Conservation (phyloP, 1,140 invertebrate genomes). For the Zaprionus capensis region DNA sequence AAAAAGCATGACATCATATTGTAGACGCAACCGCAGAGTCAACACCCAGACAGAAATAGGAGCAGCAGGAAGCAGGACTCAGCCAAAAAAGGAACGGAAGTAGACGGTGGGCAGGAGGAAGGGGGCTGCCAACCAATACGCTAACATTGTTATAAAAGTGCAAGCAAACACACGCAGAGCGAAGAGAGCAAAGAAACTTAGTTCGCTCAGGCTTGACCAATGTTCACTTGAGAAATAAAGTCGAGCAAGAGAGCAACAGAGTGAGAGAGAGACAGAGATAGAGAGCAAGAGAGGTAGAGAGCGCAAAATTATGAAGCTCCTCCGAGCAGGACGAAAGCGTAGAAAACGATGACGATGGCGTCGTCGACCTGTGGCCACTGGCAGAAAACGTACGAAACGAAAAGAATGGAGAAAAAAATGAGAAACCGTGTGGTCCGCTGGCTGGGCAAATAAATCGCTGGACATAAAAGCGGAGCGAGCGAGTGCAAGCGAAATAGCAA, state of each 20-base stretch:
- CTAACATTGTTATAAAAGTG: constrained; percentile 79
- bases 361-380: constrained; percentile 65
- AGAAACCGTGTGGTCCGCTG: constrained; percentile 70
- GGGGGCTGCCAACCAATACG: constrained; percentile 28
- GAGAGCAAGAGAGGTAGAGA: constrained; percentile 17
- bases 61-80: constrained; percentile 10
- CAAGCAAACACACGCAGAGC: constrained; percentile 64
- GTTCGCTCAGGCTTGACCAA: constrained; percentile 53
- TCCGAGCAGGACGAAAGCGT: constrained; percentile 26
- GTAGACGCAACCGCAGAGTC: constrained; percentile 41
- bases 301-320: constrained; percentile 72
- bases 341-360: constrained; percentile 46
- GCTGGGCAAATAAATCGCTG: constrained; percentile 76
- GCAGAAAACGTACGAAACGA: constrained; percentile 38
- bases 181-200: constrained; percentile 39
- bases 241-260: constrained; percentile 12
- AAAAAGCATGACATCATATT: constrained; percentile 73
- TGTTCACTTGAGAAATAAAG: constrained; percentile 29
- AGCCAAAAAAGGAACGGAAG: background rate
- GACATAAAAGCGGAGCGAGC: constrained; percentile 56
- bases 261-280: constrained; percentile 14
- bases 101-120: background rate
- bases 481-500: constrained; percentile 57
- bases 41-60: constrained; percentile 21
- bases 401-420: constrained; percentile 63